A percentile compares a stretch with the other conserved stretches of the same genome.
Evolutionary conservation across 2,113 vertebrate genomes (phyloP).

Genomic region (Odontesthes bonariensis): DNA sequence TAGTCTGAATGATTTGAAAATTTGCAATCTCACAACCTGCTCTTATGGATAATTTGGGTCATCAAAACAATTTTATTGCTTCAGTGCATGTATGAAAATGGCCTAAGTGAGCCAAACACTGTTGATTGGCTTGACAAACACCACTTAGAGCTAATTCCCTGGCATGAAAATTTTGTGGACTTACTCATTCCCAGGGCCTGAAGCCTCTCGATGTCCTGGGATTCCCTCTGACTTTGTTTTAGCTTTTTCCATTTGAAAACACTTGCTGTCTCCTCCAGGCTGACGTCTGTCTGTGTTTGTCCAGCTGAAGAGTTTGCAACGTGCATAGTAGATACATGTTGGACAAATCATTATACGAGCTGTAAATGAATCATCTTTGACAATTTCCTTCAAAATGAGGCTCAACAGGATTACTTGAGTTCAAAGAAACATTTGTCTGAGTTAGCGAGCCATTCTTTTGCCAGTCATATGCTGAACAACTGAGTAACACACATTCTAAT

Average conservation of each 20-base stretch:
- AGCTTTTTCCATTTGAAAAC: conserved; percentile 22
- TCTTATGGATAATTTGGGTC: too few species aligned
- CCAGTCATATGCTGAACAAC: background rate
- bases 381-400: background rate
- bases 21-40: too few species aligned
- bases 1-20: too few species aligned
- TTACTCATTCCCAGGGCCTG: conserved; percentile 26
- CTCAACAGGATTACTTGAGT: background rate
- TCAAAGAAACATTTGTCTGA: conserved; percentile 24
- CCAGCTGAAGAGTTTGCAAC: background rate
- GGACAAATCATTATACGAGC: conserved; percentile 37
- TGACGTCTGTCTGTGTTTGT: background rate
- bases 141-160: background rate
- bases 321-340: background rate
- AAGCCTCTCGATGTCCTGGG: background rate
- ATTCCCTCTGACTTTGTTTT: background rate
- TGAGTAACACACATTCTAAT: background rate
- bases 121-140: background rate
- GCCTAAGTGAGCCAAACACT: too few species aligned
- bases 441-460: background rate
- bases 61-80: too few species aligned
- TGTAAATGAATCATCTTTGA: conserved; percentile 59
- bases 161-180: background rate
- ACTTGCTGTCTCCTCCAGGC: background rate
- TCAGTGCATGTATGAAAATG: too few species aligned